These are phyloP conservation scores for Heterotilapia buettikoferi DNA, from an alignment of 2,113 vertebrate genomes.

Conservation along the genomic window DNA sequence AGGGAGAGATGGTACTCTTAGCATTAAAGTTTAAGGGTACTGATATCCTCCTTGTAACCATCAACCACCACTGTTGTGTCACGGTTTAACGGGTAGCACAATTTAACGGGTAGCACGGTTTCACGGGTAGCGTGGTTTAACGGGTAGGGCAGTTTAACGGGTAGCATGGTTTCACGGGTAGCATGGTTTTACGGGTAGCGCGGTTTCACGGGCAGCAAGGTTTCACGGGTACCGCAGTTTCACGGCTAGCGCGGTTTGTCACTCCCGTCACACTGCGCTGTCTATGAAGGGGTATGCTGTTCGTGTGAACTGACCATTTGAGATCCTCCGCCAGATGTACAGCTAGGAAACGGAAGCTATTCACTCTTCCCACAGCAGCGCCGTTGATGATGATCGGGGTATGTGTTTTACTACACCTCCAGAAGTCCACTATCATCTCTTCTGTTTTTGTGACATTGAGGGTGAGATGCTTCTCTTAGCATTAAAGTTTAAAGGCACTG, in stretches of 20 bases:
- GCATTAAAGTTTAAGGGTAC: too few relatives aligned
- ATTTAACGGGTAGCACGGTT: accelerated
- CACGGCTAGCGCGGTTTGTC: neutral
- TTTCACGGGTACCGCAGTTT: neutral
- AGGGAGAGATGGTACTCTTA: too few relatives aligned
- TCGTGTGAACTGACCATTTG: neutral
- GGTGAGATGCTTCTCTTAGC: too few relatives aligned
- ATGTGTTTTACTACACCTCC: neutral
- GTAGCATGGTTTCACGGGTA: accelerated
- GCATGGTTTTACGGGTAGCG: accelerated
- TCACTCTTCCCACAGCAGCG: neutral
- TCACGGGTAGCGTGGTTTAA: accelerated
- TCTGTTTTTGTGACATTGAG: neutral
- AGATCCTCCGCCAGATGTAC: neutral
- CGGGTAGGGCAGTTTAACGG: accelerated
- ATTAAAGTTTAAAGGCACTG: neutral
- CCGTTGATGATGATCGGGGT: neutral
- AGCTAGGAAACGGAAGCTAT: accelerated
- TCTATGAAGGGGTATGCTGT: neutral
- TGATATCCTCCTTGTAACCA: too few relatives aligned
- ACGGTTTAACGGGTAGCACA: accelerated
- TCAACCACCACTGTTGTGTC: too few relatives aligned
- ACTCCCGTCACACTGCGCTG: neutral
- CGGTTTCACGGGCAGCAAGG: accelerated
- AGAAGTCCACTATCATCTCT: accelerated